phyloP scores from a whole-genome alignment of 2,888 invertebrate species.

The Penaeus monodon region DNA sequence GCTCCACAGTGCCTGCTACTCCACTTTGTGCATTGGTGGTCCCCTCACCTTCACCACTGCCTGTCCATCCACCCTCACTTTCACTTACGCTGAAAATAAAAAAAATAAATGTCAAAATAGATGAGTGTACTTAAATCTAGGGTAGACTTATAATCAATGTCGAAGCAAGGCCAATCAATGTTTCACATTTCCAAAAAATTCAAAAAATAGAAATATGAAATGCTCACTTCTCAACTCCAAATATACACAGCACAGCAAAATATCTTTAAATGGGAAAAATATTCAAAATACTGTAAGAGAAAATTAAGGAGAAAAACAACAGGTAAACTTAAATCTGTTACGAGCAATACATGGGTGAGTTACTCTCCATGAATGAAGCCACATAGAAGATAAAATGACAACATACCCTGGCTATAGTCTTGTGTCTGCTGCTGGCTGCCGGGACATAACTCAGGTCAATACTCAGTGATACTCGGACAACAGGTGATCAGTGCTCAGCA shows the following conservation, averaged over 20 bases:
- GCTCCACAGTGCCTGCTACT: slow-evolving; percentile 42
- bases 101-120: background rate
- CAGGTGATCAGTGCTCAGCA: slow-evolving; percentile 36
- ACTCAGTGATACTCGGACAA: slow-evolving; percentile 48
- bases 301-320: slow-evolving; percentile 20
- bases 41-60: slow-evolving; percentile 54
- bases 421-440: slow-evolving; percentile 63
- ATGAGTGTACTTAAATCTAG: background rate
- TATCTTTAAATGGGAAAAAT: slow-evolving; percentile 12
- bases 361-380: slow-evolving; percentile 59
- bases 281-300: slow-evolving; percentile 20
- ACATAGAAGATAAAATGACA: slow-evolving; percentile 53
- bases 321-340: slow-evolving; percentile 12
- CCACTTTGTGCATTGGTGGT: slow-evolving; percentile 27
- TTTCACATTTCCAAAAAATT: slow-evolving; percentile 30
- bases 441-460: slow-evolving; percentile 60
- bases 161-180: slow-evolving; percentile 13
- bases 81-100: slow-evolving; percentile 57
- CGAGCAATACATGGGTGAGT: slow-evolving; percentile 35
- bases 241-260: slow-evolving; percentile 3
- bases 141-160: slow-evolving; percentile 32
- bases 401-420: slow-evolving; percentile 61
- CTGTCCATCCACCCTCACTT: slow-evolving; percentile 51
- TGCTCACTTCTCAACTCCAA: slow-evolving; percentile 26
- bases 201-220: slow-evolving; percentile 31